Conservation (phyloP, 2,113 vertebrate genomes). For the Aphelocoma coerulescens region DNA sequence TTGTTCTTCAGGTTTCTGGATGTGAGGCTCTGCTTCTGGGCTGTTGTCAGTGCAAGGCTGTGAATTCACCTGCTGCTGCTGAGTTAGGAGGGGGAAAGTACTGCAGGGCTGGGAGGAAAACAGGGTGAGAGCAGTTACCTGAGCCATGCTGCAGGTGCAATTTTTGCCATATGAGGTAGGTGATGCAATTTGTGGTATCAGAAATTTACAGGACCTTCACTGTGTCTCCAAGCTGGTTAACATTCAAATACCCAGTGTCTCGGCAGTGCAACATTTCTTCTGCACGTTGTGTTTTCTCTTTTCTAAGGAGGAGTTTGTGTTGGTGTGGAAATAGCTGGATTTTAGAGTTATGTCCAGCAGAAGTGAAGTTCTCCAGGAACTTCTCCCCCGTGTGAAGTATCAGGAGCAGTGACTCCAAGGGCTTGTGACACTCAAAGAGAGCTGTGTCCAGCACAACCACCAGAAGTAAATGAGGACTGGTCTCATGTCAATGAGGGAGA, state of each 20-base stretch:
- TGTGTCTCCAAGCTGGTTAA: neutral
- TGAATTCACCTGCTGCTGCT: neutral
- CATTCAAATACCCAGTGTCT: neutral
- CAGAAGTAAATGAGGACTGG: neutral
- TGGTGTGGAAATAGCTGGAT: neutral
- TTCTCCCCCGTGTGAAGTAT: accelerated
- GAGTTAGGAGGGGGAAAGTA: neutral
- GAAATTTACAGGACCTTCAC: neutral
- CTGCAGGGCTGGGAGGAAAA: neutral
- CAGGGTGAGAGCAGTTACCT: neutral
- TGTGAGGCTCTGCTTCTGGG: neutral
- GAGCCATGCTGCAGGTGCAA: neutral
- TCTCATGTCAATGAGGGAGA: neutral
- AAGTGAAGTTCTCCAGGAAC: neutral
- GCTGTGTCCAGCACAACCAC: neutral
- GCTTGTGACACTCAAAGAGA: neutral
- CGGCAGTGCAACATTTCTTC: neutral
- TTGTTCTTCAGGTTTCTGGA: conserved; percentile 17
- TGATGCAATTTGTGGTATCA: neutral
- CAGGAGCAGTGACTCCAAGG: neutral
- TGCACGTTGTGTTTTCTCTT: neutral
- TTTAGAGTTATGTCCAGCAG: neutral
- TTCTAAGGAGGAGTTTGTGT: neutral
- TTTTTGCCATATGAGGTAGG: neutral
- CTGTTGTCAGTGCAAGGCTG: neutral